These are phyloP conservation scores for Gymnocheta viridis DNA, from an alignment of 2,888 invertebrate genomes.

Conservation along the genomic window DNA sequence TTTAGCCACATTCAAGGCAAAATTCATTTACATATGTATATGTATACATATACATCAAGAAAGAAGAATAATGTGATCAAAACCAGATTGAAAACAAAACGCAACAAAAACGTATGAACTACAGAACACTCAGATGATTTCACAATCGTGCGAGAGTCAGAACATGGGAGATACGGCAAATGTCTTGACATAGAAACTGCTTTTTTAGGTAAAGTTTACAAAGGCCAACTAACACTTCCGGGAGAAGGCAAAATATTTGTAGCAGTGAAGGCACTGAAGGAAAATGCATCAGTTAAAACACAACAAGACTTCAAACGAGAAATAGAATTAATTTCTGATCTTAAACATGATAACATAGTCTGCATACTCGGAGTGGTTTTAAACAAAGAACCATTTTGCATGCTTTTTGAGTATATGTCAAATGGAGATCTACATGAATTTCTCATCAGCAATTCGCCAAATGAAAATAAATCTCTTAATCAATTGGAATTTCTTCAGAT, in stretches of 20 bases:
- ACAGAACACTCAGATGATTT: no score
- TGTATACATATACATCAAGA: no score
- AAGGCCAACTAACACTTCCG: constrained; percentile 91
- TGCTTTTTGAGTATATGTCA: constrained; percentile 99
- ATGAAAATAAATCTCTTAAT: constrained; percentile 89
- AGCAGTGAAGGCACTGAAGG: constrained; percentile 96
- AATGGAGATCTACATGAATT: constrained; percentile 98
- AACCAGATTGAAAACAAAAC: no score
- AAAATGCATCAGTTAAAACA: constrained; percentile 95
- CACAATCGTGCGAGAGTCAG: no score
- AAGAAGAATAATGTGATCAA: no score
- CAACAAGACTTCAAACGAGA: constrained; percentile 96
- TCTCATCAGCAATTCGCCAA: constrained; percentile 94
- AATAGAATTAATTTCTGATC: constrained; percentile 96
- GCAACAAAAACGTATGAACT: no score
- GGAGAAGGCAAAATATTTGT: constrained; percentile 89
- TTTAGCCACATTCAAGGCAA: no score
- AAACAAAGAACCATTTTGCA: constrained; percentile 94
- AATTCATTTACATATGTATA: no score
- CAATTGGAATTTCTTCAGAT: constrained; percentile 94
- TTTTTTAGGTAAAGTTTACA: constrained; percentile 90
- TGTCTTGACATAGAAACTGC: background rate
- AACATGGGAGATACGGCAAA: no score
- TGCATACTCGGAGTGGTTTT: constrained; percentile 96
- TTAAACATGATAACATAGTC: constrained; percentile 97